Base-by-base conservation (phyloP, 1,140 invertebrate genomes). In the Pentalonia nigronervosa region DNA sequence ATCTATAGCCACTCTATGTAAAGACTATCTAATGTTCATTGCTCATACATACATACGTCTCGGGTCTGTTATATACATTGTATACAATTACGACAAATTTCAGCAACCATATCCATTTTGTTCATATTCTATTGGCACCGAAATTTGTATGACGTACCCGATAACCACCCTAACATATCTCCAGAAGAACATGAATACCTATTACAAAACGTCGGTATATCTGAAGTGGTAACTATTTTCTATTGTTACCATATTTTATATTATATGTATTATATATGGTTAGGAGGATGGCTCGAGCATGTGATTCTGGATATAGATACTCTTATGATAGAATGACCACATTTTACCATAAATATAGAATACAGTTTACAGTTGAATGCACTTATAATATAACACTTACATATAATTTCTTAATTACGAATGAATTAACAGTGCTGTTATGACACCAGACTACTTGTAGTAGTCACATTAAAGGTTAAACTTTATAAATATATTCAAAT, bases 141-240 rank as follows among this genome's bases (percentile, higher is more conserved):
- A 47, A 76, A 86, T 67, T 50, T 94, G 45, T 92, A 92, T n/a
- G 84, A 94, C n/a, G 83, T 45, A 21, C 93, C 93, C 4, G 81
- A 36, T 4, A 56, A 34, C 3, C 93, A 94, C 53, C 93, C 93
- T 6, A 93, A 86, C 0, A 94, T 94, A 45, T 88, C 81, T 20
- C 34, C 47, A 45, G 53, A 92, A 88, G 93, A 94, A 94, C 20
- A 88, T 21, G 8, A 30, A 30, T 88, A 94, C 23, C n/a, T 94
- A 23, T 87, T 92, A n/a, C 60, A 89, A 34, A 94, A 93, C 34
- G 34, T 93, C 4, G 91, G 34, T 8, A 56, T 93, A 53, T 84
- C 47, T 4, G 48, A 86, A 20, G 81, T 86, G 45, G 89, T 90
- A 90, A 67, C 8, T 30, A 60, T 60, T 67, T 11, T 56, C 9